A percentile compares a stretch with the other conserved stretches of the same genome.
These are phyloP conservation scores for Acrobasis suavella DNA, from an alignment of 2,888 invertebrate genomes.

Conservation along the genomic window DNA sequence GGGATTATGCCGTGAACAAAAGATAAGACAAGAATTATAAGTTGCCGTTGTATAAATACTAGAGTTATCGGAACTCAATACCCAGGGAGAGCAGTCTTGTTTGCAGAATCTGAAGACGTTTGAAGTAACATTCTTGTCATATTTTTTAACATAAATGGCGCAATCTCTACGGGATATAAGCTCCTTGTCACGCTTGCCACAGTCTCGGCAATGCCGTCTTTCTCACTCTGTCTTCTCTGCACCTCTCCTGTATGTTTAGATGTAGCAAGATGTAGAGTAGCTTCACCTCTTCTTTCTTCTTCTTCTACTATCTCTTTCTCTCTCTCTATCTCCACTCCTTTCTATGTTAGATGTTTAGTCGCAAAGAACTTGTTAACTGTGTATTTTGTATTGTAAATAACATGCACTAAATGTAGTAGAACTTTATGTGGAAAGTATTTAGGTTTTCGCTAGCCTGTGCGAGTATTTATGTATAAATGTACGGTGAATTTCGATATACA, in stretches of 20 bases:
- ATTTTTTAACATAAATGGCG: neutral
- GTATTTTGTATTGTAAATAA: neutral
- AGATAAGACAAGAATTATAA: neutral
- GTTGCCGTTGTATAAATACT: neutral
- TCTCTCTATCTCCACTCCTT: neutral
- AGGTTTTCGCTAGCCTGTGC: no score
- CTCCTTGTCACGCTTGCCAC: slow-evolving; percentile 5
- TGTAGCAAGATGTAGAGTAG: slow-evolving; percentile 24
- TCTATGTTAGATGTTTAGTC: slow-evolving; percentile 2
- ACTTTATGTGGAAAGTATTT: neutral
- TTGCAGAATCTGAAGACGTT: neutral
- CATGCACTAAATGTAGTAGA: neutral
- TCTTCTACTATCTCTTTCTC: slow-evolving; percentile 21
- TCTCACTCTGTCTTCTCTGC: slow-evolving; percentile 11
- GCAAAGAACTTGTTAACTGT: neutral
- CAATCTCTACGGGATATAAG: neutral
- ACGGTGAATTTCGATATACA: no score
- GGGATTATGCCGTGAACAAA: neutral
- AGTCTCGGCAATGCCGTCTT: neutral
- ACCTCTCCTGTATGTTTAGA: slow-evolving; percentile 14
- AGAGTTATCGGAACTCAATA: no score
- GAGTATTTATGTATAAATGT: no score
- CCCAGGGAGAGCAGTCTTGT: no score
- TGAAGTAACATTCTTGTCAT: neutral
- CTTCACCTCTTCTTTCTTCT: slow-evolving; percentile 27